These are phyloP conservation scores for Todiramphus saurophagus DNA, from an alignment of 2,113 vertebrate species.

Conservation along the genomic window DNA sequence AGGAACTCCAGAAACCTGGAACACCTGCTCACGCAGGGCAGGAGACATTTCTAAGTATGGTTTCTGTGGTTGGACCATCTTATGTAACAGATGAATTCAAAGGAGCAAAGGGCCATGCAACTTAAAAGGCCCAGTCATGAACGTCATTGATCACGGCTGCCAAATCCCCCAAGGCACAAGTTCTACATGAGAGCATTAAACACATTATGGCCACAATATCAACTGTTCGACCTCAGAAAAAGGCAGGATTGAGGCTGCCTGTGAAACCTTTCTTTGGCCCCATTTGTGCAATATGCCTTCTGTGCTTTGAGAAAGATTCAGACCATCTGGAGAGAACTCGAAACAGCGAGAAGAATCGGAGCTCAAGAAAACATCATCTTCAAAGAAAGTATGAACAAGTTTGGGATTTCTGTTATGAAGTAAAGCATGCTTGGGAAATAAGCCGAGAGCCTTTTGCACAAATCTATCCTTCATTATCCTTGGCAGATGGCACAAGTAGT, in stretches of 20 bases:
- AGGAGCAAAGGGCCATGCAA: neutral
- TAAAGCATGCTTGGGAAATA: neutral
- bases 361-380: slow-evolving; percentile 2
- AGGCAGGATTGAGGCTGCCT: neutral
- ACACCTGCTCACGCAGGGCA: neutral
- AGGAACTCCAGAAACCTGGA: neutral
- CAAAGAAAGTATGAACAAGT: neutral
- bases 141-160: neutral
- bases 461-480: neutral
- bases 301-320: neutral
- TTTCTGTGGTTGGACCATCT: neutral
- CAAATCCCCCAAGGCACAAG: neutral
- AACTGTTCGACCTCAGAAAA: neutral
- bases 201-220: neutral
- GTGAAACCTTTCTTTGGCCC: neutral
- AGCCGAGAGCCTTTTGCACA: neutral
- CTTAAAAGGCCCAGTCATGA: neutral
- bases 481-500: neutral
- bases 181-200: neutral
- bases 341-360: neutral
- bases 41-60: neutral
- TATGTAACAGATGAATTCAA: neutral
- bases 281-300: neutral
- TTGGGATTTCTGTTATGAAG: neutral
- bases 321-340: slow-evolving; percentile 10